Percentiles rank a stretch among this genome's conserved stretches.
Evolutionary conservation across 2,113 vertebrate genomes (phyloP).

Genomic region (Tachycineta bicolor): DNA sequence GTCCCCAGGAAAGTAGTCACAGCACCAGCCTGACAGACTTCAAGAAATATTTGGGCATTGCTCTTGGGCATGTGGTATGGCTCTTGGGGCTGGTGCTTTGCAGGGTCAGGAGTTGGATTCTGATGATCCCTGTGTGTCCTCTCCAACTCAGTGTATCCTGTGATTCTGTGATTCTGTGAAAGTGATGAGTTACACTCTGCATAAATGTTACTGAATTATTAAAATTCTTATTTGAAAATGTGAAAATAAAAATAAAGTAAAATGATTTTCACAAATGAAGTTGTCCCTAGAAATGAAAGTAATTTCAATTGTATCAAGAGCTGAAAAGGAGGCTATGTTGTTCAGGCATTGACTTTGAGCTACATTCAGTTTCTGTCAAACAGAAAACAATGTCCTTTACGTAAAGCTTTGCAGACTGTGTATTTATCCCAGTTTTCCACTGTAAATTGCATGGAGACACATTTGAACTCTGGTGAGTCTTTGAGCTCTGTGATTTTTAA

Average conservation of each 20-base stretch:
- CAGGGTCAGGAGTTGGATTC: not conserved
- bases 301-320: not conserved
- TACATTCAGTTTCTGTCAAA: not conserved
- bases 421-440: not conserved
- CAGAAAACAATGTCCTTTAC: not conserved
- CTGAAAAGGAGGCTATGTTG: not conserved
- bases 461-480: not conserved
- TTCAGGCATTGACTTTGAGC: not conserved
- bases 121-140: not conserved
- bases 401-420: not conserved
- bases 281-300: not conserved
- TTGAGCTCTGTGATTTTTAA: not conserved
- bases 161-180: not conserved
- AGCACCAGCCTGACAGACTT: not conserved
- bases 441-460: not conserved
- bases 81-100: not conserved
- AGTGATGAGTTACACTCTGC: not conserved
- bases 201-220: not conserved
- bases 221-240: not conserved
- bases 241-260: not conserved
- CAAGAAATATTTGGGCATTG: not conserved
- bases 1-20: too few species aligned
- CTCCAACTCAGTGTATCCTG: not conserved
- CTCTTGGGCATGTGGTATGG: fast-evolving
- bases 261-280: not conserved